Percentiles rank a stretch among this genome's conserved stretches.
Evolutionary conservation across 2,888 invertebrate genomes (phyloP).

Genomic region (Diarsia rubi): DNA sequence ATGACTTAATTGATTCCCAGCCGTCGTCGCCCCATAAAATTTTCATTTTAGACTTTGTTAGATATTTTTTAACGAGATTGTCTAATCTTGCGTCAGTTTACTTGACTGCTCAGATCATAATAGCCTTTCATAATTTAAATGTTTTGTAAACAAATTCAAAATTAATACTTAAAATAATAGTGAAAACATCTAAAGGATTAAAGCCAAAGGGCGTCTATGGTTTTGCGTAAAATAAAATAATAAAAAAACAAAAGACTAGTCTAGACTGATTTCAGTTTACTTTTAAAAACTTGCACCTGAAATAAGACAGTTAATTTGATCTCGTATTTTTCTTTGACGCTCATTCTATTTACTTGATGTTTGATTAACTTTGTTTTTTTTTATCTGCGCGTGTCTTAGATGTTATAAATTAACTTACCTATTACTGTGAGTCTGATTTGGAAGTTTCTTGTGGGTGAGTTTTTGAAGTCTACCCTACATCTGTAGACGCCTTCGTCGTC

Average conservation of each 20-base stretch:
- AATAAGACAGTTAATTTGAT: constrained; percentile 38
- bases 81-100: constrained; percentile 31
- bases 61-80: constrained; percentile 65
- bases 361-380: constrained; percentile 28
- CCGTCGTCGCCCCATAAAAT: constrained; percentile 78
- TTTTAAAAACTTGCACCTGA: constrained; percentile 43
- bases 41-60: constrained; percentile 74
- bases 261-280: constrained; percentile 39
- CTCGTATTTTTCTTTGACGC: constrained; percentile 49
- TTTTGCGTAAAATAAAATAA: constrained; percentile 20
- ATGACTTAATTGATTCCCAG: constrained; percentile 87
- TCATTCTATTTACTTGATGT: constrained; percentile 46
- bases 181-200: constrained; percentile 4
- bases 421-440: constrained; percentile 97
- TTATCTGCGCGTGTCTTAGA: constrained; percentile 19
- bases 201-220: not conserved
- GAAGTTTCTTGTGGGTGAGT: constrained; percentile 96
- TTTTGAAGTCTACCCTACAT: constrained; percentile 97
- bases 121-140: constrained; percentile 12
- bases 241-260: constrained; percentile 19
- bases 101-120: constrained; percentile 9
- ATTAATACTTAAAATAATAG: constrained; percentile 7
- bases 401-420: constrained; percentile 91
- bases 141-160: not conserved
- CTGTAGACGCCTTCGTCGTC: constrained; percentile 97